These are phyloP conservation scores for Diploscapter pachys DNA, from an alignment of 1,140 invertebrate genomes.

Conservation along the genomic window DNA sequence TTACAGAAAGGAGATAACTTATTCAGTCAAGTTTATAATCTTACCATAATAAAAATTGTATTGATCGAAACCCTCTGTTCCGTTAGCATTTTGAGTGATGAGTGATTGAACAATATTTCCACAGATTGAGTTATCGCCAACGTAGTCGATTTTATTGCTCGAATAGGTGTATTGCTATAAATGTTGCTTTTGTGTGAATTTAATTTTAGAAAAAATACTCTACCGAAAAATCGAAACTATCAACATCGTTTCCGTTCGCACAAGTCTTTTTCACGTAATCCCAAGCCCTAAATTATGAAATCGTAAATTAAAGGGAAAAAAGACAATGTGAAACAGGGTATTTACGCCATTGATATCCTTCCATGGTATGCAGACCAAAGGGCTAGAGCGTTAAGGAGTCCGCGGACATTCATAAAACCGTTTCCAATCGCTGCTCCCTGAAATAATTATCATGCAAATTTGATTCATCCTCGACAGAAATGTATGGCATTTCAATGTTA, in stretches of 20 bases:
- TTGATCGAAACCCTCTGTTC: constrained; percentile 1
- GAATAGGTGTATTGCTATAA: constrained; percentile 1
- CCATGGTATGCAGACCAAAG: constrained; percentile 37
- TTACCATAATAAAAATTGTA: not conserved
- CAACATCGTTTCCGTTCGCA: constrained; percentile 14
- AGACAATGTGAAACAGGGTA: not conserved
- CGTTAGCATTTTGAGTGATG: not conserved
- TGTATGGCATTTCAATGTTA: not conserved
- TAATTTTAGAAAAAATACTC: not conserved
- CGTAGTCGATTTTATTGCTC: constrained; percentile 27
- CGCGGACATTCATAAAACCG: constrained; percentile 37
- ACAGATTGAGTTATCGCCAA: constrained; percentile 21
- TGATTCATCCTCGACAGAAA: not conserved
- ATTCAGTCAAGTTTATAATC: not conserved
- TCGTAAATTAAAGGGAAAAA: not conserved
- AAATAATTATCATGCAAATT: not conserved
- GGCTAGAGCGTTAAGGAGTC: constrained; percentile 32
- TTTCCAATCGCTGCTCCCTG: constrained; percentile 36
- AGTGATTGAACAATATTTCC: constrained; percentile 29
- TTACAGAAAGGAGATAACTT: not conserved
- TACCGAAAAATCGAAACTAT: constrained; percentile 30
- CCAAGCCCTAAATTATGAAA: constrained; percentile 34
- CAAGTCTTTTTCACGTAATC: constrained; percentile 25
- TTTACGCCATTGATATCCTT: constrained; percentile 31
- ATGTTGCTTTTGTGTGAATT: constrained; percentile 2